phyloP scores from a whole-genome alignment of 2,113 vertebrate genomes.

The Perca schrenkii region DNA sequence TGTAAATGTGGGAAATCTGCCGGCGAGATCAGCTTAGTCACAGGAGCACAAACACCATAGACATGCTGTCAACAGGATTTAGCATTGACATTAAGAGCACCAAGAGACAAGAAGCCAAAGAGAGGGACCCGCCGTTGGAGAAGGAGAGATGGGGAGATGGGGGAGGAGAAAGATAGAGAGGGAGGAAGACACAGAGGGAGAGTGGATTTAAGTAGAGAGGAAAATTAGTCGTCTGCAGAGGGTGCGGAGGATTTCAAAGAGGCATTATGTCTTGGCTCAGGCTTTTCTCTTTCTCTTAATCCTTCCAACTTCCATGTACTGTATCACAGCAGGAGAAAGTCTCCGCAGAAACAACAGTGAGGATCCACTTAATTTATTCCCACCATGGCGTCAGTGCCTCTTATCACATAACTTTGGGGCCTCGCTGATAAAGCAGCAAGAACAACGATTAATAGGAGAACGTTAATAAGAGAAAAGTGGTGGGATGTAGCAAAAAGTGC shows the following conservation, averaged over 20 bases:
- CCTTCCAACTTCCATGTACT: constrained; percentile 43
- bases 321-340: constrained; percentile 33
- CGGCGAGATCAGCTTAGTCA: constrained; percentile 39
- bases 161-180: background rate
- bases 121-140: background rate
- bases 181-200: background rate
- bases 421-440: background rate
- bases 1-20: constrained; percentile 30
- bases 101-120: constrained; percentile 9
- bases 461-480: background rate
- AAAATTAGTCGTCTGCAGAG: constrained; percentile 49
- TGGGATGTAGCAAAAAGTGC: background rate
- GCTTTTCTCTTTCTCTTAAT: constrained; percentile 61
- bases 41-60: constrained; percentile 46
- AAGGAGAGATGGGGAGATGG: constrained; percentile 13
- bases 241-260: constrained; percentile 60
- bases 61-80: constrained; percentile 43
- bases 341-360: constrained; percentile 33
- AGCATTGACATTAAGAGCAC: constrained; percentile 35
- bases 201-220: background rate
- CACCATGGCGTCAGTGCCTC: constrained; percentile 2
- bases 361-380: constrained; percentile 47
- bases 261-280: constrained; percentile 55
- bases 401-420: constrained; percentile 16
- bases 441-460: background rate